Conservation (phyloP, 2,888 invertebrate genomes). For the Oxycera nigricornis region DNA sequence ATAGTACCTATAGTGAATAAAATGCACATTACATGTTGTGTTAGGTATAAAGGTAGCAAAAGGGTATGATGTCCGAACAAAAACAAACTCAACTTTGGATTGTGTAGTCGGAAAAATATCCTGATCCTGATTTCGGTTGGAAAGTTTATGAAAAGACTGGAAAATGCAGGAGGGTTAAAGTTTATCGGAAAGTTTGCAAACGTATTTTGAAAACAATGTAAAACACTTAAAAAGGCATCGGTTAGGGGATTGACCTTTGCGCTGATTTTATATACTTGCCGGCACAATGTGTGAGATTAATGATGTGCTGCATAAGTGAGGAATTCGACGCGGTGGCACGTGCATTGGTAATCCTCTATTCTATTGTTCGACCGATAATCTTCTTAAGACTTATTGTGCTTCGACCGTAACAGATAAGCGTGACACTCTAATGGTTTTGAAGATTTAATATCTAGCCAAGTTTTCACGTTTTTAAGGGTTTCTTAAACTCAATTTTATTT, state of each 20-base stretch:
- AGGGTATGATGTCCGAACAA: not conserved
- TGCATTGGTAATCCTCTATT: not conserved
- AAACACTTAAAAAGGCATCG: not conserved
- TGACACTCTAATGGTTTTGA: too few relatives aligned
- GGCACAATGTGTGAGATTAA: not conserved
- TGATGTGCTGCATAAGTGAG: not conserved
- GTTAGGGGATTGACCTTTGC: not conserved
- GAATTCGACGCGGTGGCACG: not conserved
- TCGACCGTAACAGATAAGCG: not conserved
- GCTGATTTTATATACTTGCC: not conserved
- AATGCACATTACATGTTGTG: not conserved
- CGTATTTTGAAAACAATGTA: not conserved
- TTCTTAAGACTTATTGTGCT: not conserved
- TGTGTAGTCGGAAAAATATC: too few relatives aligned
- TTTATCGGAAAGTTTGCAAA: not conserved
- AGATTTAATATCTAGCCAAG: too few relatives aligned
- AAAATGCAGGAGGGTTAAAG: not conserved
- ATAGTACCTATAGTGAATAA: not conserved
- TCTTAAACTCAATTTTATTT: too few relatives aligned
- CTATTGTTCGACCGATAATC: not conserved
- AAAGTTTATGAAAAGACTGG: not conserved
- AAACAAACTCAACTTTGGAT: not conserved
- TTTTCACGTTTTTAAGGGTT: too few relatives aligned
- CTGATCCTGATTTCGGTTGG: too few relatives aligned
- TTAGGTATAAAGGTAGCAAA: not conserved